Conservation (phyloP, 1,140 invertebrate genomes). For the Drosophila obscura region DNA sequence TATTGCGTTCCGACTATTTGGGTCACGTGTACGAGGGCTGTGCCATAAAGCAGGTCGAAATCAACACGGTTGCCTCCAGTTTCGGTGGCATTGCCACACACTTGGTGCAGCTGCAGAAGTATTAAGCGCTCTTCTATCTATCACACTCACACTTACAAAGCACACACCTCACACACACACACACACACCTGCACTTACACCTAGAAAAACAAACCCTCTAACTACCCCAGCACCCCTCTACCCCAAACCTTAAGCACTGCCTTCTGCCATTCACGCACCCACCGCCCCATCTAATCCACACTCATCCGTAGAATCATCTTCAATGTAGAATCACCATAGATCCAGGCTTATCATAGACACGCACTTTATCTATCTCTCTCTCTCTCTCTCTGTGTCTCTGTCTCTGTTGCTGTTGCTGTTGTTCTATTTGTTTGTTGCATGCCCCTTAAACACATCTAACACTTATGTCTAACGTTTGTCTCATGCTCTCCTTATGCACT, state of each 20-base stretch:
- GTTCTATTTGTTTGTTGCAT: too few species aligned
- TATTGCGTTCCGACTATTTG: conserved; percentile 91
- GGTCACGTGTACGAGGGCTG: conserved; percentile 86
- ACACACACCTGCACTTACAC: background rate
- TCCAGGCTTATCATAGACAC: conserved; percentile 1
- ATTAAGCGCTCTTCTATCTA: conserved; percentile 82
- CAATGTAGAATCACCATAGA: conserved; percentile 2
- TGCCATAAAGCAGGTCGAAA: conserved; percentile 90
- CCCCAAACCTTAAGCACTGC: background rate
- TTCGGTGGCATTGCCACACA: conserved; percentile 88
- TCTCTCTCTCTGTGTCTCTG: conserved; percentile 6
- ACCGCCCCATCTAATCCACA: background rate
- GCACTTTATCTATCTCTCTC: conserved; percentile 12
- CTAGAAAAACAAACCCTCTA: too few species aligned
- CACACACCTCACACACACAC: conserved; percentile 42
- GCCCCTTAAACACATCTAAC: too few species aligned
- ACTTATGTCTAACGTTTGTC: too few species aligned
- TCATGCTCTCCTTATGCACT: too few species aligned
- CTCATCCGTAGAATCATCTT: conserved; percentile 3
- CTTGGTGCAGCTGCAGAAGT: conserved; percentile 88
- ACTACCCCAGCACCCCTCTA: too few species aligned
- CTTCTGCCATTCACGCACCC: conserved; percentile 7
- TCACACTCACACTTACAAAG: conserved; percentile 21
- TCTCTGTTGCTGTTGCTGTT: too few species aligned
- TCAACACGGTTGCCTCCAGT: conserved; percentile 90